Percentiles rank a stretch among this genome's conserved stretches.
Evolutionary conservation across 2,888 invertebrate genomes (phyloP).

Genomic region (Drosophila pseudotakahashii): DNA sequence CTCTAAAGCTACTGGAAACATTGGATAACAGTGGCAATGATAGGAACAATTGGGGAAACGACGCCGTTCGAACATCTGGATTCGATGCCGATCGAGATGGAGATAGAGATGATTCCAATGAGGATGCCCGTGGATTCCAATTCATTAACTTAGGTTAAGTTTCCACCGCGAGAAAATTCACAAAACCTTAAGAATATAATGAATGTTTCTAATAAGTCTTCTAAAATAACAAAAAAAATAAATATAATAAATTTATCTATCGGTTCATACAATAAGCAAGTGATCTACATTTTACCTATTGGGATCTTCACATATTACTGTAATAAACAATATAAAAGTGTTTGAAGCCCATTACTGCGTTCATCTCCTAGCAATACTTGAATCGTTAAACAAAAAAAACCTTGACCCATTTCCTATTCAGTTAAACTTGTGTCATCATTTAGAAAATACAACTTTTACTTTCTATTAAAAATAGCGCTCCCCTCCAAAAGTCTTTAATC

Average conservation of each 20-base stretch:
- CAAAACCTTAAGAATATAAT: too few relatives aligned
- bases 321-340: too few relatives aligned
- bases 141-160: constrained; percentile 3
- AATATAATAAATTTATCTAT: too few relatives aligned
- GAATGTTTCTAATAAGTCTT: too few relatives aligned
- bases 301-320: too few relatives aligned
- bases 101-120: constrained; percentile 4
- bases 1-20: not conserved
- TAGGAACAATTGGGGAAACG: constrained; percentile 14
- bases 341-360: not conserved
- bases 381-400: constrained; percentile 1
- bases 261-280: too few relatives aligned
- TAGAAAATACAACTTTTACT: constrained; percentile 25
- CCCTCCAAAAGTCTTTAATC: constrained; percentile 8
- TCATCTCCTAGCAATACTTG: not conserved
- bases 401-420: constrained; percentile 24
- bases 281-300: too few relatives aligned
- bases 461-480: constrained; percentile 4
- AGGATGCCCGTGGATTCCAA: constrained; percentile 3
- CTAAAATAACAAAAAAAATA: too few relatives aligned
- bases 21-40: constrained; percentile 6
- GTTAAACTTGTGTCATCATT: not conserved
- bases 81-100: constrained; percentile 1
- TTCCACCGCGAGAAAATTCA: too few relatives aligned
- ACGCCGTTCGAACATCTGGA: not conserved